A percentile compares a stretch with the other conserved stretches of the same genome.
phyloP scores from a whole-genome alignment of 2,797 vertebrate species.

The Acipenser oxyrinchus region DNA sequence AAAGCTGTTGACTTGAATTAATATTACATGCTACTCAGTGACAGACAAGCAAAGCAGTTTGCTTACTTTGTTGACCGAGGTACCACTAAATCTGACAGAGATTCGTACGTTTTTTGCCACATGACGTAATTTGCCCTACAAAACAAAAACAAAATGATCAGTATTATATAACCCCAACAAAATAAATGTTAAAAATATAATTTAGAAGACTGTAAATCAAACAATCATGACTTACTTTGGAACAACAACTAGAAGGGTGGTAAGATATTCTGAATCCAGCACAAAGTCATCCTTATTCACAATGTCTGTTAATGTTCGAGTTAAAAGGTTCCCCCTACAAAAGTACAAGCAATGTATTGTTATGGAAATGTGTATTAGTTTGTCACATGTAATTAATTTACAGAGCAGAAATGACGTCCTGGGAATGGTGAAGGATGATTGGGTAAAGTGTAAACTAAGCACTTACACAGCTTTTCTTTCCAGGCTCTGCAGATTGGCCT shows the following conservation, averaged over 20 bases:
- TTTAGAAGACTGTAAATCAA: neutral
- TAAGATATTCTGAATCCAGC: constrained; percentile 83
- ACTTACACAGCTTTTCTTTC: constrained; percentile 73
- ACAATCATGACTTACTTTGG: constrained; percentile 56
- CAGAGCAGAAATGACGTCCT: too few relatives aligned
- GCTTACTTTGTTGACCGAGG: constrained; percentile 89
- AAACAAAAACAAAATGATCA: neutral
- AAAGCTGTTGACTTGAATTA: too few relatives aligned
- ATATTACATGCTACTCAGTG: too few relatives aligned
- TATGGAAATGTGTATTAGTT: too few relatives aligned
- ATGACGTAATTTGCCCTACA: constrained; percentile 60
- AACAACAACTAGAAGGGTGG: constrained; percentile 82
- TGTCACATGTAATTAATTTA: too few relatives aligned
- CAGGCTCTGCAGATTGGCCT: constrained; percentile 65
- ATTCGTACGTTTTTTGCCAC: constrained; percentile 90
- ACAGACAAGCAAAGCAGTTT: too few relatives aligned
- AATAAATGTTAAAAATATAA: neutral
- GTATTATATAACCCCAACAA: too few relatives aligned
- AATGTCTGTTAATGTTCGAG: constrained; percentile 66
- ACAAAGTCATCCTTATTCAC: constrained; percentile 86
- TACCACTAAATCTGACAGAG: constrained; percentile 84
- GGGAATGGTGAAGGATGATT: too few relatives aligned
- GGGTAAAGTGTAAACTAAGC: neutral
- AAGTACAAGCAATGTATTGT: constrained; percentile 4
- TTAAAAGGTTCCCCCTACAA: constrained; percentile 73